Conservation (phyloP, 2,888 invertebrate species). For the Caradrina clavipalpis region DNA sequence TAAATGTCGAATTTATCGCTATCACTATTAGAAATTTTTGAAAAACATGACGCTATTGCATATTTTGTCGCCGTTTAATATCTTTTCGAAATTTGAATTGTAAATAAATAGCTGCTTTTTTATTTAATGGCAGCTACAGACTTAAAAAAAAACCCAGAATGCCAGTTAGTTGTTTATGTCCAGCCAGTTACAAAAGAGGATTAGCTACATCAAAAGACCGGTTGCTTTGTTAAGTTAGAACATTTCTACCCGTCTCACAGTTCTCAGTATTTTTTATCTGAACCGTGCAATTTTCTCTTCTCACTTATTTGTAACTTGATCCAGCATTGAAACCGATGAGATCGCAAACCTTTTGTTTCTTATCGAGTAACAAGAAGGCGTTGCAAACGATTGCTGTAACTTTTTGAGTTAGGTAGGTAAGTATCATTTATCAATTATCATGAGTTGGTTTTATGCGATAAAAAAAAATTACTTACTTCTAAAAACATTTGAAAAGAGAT, state of each 20-base stretch:
- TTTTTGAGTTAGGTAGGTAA: too few relatives aligned
- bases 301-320: constrained; percentile 17
- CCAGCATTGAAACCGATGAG: constrained; percentile 1
- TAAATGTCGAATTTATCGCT: not conserved
- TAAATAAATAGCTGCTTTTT: not conserved
- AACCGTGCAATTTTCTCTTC: constrained; percentile 25
- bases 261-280: constrained; percentile 1
- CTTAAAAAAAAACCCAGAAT: not conserved
- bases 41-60: constrained; percentile 11
- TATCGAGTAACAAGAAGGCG: too few relatives aligned
- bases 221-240: too few relatives aligned
- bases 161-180: not conserved
- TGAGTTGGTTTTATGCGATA: too few relatives aligned
- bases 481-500: too few relatives aligned
- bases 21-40: constrained; percentile 8
- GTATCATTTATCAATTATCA: too few relatives aligned
- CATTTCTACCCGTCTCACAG: too few relatives aligned
- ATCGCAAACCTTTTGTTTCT: not conserved
- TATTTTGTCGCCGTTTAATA: not conserved
- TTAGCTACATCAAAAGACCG: not conserved
- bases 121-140: not conserved
- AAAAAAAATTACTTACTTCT: too few relatives aligned
- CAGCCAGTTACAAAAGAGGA: constrained; percentile 19
- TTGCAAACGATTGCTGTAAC: too few relatives aligned
- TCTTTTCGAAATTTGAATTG: too few relatives aligned